A percentile compares a stretch with the other conserved stretches of the same genome.
Evolutionary conservation across 1,140 invertebrate genomes (phyloP).

Genomic region (Latrodectus geometricus): DNA sequence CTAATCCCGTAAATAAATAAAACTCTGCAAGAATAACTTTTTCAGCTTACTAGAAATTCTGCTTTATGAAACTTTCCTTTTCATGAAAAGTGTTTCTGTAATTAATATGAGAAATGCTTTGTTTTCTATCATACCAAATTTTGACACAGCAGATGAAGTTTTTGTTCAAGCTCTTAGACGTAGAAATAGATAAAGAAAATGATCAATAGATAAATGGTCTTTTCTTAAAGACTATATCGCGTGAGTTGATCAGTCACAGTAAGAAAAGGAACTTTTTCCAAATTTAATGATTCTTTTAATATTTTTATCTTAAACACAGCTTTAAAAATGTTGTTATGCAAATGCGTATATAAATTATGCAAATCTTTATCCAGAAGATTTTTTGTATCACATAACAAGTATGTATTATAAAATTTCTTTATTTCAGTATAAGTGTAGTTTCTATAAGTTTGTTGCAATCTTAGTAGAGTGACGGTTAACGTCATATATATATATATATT

Average conservation of each 20-base stretch:
- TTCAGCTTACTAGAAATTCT: background rate
- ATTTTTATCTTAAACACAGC: background rate
- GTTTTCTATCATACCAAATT: background rate
- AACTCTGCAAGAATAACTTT: background rate
- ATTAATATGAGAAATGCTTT: background rate
- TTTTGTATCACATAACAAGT: too few species aligned
- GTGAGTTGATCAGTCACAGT: background rate
- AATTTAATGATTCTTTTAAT: background rate
- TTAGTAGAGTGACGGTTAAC: too few species aligned
- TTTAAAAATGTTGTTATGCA: too few species aligned
- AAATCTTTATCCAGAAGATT: too few species aligned
- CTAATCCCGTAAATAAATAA: too few species aligned
- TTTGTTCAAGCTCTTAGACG: background rate
- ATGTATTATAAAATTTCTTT: too few species aligned
- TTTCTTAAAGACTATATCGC: background rate
- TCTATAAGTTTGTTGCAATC: too few species aligned
- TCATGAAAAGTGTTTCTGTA: background rate
- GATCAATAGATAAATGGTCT: conserved; percentile 1
- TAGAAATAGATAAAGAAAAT: background rate
- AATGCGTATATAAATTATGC: too few species aligned
- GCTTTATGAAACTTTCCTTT: background rate
- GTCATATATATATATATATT: too few species aligned
- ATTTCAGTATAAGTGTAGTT: too few species aligned
- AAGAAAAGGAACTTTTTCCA: background rate
- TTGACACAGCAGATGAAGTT: background rate